These are phyloP conservation scores for Melanaphis sacchari DNA, from an alignment of 1,140 invertebrate species.

Conservation along the genomic window DNA sequence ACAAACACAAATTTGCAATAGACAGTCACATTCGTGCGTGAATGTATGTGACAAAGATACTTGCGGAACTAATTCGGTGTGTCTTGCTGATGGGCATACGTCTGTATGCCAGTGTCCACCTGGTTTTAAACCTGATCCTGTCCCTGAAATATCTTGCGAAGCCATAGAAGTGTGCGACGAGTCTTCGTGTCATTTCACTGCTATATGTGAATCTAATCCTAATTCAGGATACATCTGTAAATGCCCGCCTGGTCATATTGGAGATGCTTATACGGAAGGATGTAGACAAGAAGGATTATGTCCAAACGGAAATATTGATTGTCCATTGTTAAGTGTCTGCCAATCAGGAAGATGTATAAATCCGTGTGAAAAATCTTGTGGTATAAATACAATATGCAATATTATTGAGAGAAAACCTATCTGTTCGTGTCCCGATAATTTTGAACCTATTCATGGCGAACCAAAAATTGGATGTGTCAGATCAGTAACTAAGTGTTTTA, in stretches of 20 bases:
- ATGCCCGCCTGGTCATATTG: conserved; percentile 81
- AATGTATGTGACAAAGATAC: conserved; percentile 84
- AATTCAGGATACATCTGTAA: conserved; percentile 77
- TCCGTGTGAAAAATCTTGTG: conserved; percentile 79
- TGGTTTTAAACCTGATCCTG: conserved; percentile 82
- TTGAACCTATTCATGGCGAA: conserved; percentile 67
- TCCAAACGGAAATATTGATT: conserved; percentile 65
- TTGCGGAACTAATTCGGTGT: conserved; percentile 84
- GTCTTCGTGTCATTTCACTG: conserved; percentile 80
- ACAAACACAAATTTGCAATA: conserved; percentile 74
- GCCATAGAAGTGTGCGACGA: conserved; percentile 66
- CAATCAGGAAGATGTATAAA: conserved; percentile 79
- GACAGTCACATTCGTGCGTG: conserved; percentile 75
- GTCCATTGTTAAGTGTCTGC: conserved; percentile 74
- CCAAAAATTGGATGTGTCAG: conserved; percentile 70
- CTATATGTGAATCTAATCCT: conserved; percentile 77
- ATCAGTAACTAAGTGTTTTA: conserved; percentile 65
- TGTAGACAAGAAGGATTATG: conserved; percentile 64
- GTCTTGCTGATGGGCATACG: conserved; percentile 80
- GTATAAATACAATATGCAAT: conserved; percentile 81
- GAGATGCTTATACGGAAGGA: conserved; percentile 76
- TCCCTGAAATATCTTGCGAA: conserved; percentile 62
- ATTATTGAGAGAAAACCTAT: conserved; percentile 82
- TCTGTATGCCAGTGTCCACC: conserved; percentile 79
- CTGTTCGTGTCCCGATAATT: conserved; percentile 75